These are phyloP conservation scores for Drosophila atripex DNA, from an alignment of 2,888 invertebrate genomes.

Conservation along the genomic window DNA sequence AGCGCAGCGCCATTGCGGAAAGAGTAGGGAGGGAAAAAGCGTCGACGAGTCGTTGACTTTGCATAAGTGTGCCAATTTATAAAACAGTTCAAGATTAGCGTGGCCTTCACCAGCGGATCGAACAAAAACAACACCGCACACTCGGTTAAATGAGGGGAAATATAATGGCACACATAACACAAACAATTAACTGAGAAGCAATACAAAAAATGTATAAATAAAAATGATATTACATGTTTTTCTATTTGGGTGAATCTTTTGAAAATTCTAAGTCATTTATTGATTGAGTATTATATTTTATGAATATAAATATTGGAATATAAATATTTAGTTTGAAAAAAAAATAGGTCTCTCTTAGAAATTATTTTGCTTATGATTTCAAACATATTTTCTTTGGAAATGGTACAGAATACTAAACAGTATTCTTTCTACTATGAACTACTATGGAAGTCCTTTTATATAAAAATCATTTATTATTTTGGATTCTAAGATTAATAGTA, in stretches of 20 bases:
- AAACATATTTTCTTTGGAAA: no score
- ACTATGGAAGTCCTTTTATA: no score
- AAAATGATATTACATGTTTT: not conserved
- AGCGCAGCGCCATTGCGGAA: slow-evolving; percentile 16
- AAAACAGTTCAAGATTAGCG: slow-evolving; percentile 51
- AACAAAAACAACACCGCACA: slow-evolving; percentile 8
- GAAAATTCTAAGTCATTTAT: not conserved
- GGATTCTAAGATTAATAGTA: not conserved
- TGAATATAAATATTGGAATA: no score
- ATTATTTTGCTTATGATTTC: no score
- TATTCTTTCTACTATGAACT: no score
- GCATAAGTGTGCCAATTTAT: slow-evolving; percentile 77
- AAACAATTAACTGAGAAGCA: not conserved
- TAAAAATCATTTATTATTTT: not conserved
- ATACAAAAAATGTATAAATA: not conserved
- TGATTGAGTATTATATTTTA: not conserved
- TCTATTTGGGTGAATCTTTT: not conserved
- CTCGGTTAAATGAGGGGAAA: slow-evolving; percentile 5
- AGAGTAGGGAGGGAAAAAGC: slow-evolving; percentile 11
- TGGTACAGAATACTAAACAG: no score
- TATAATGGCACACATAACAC: slow-evolving; percentile 5
- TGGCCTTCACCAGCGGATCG: slow-evolving; percentile 61
- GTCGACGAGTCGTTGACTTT: slow-evolving; percentile 70
- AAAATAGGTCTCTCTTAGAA: no score
- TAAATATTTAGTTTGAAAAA: no score